phyloP scores from a whole-genome alignment of 2,113 vertebrate species.

The Carlito syrichta region DNA sequence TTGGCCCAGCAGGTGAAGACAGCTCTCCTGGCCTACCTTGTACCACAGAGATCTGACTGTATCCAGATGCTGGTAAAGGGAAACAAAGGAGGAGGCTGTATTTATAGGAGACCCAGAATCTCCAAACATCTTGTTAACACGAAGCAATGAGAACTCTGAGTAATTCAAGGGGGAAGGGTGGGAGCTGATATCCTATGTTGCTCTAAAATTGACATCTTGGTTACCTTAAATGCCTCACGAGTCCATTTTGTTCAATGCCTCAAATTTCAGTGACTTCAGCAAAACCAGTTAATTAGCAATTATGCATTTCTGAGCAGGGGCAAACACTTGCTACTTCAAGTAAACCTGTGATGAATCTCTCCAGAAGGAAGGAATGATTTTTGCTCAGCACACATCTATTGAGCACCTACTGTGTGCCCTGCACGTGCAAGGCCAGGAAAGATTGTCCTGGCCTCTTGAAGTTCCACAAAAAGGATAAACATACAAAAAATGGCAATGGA shows the following conservation, averaged over 20 bases:
- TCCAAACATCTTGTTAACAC: background rate
- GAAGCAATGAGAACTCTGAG: background rate
- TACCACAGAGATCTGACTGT: background rate
- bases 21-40: background rate
- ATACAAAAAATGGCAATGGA: background rate
- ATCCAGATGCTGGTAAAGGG: background rate
- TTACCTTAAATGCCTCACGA: background rate
- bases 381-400: background rate
- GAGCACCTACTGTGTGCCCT: background rate
- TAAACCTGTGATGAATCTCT: background rate
- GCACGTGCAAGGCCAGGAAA: background rate
- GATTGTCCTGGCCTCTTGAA: background rate
- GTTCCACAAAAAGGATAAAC: background rate
- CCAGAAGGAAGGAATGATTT: background rate
- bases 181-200: background rate
- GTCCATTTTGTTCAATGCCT: background rate
- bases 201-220: background rate
- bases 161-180: background rate
- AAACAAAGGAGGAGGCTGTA: background rate
- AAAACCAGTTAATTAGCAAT: background rate
- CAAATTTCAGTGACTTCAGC: background rate
- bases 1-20: background rate
- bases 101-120: background rate
- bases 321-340: background rate
- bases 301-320: background rate